phyloP scores from a whole-genome alignment of 37 sponge, comb jelly and placozoan species.

The Agelas oroides region DNA sequence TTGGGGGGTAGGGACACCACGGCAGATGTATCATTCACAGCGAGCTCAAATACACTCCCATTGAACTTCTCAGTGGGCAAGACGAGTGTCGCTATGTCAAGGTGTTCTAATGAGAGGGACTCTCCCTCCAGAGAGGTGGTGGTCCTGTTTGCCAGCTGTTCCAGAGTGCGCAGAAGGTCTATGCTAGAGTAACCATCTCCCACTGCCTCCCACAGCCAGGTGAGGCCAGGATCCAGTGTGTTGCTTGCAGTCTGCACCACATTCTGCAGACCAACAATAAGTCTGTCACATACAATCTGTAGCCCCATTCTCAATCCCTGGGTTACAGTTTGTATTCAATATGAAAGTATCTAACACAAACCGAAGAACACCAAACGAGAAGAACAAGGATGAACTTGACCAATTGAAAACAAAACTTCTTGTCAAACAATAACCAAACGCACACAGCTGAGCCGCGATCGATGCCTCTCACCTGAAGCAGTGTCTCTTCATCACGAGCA shows the following conservation, averaged over 20 bases:
- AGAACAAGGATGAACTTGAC: no score
- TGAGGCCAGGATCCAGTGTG: conserved; percentile 17
- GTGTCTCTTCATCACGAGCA: no score
- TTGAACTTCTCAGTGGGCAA: no score
- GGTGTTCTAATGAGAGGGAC: no score
- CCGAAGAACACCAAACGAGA: not conserved
- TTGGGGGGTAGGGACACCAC: no score
- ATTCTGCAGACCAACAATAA: not conserved
- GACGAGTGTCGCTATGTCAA: no score
- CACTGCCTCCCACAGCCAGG: conserved; percentile 8
- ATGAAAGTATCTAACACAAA: not conserved
- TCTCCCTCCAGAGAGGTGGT: no score
- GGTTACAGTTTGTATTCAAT: not conserved
- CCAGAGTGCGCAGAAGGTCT: conserved; percentile 24
- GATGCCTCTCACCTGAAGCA: not conserved
- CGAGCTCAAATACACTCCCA: no score
- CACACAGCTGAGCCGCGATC: no score
- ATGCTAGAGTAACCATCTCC: not conserved
- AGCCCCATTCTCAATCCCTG: not conserved
- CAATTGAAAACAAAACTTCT: no score
- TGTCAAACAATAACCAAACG: no score
- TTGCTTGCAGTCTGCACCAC: not conserved
- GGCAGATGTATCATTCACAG: no score
- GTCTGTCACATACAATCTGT: not conserved
- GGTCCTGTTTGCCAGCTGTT: conserved; percentile 2